Evolutionary conservation across 2,113 vertebrate genomes (phyloP), one percentile per base, ranked within the genome.

Genomic region (Chrysochloris asiatica): DNA sequence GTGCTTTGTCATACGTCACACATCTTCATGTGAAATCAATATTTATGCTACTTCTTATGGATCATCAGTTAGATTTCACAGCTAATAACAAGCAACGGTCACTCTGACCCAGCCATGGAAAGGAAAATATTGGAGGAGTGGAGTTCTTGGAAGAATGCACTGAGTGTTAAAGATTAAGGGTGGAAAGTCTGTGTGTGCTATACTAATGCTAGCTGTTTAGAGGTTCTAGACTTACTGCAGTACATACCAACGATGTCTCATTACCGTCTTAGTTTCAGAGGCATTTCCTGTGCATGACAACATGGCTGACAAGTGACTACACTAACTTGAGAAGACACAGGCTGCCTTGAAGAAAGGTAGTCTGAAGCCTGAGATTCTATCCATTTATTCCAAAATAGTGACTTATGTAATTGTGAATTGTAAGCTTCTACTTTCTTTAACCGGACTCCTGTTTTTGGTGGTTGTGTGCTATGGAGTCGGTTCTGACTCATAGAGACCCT

Each of bases 41-140:
- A 50, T 41, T 54, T 48, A 19, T 13, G 36, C 41, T 43, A 80
- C 22, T 85, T 63, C 79, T 87, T 77, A 13, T 19, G 50, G 38
- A 54, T 45, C 38, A 80, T 17, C 59, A 16, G 4, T 56, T 16
- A 52, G 8, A 11, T 52, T 16, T 16, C 50, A 52, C 52, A 95
- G 95, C 90, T 48, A 93, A 36, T 84, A 65, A 90, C 65, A 88
- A 38, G 48, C 69, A 88, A 84, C 69, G 52, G 33, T 79, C 76
- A 14, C 36, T 30, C 89, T 79, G 26, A 71, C 59, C 8, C 14
- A 84, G 84, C 17, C 26, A 69, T 41, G 38, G 33, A 9, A 56
- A 85, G 79, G 41, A 47, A 71, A 83, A 45, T 13, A n/a, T 3
- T 4, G 0, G 22, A 69, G 11, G 7, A 13, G 26, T n/a, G 0